These are phyloP conservation scores for Notospermus geniculatus DNA, from an alignment of 1,140 invertebrate genomes.

Conservation along the genomic window DNA sequence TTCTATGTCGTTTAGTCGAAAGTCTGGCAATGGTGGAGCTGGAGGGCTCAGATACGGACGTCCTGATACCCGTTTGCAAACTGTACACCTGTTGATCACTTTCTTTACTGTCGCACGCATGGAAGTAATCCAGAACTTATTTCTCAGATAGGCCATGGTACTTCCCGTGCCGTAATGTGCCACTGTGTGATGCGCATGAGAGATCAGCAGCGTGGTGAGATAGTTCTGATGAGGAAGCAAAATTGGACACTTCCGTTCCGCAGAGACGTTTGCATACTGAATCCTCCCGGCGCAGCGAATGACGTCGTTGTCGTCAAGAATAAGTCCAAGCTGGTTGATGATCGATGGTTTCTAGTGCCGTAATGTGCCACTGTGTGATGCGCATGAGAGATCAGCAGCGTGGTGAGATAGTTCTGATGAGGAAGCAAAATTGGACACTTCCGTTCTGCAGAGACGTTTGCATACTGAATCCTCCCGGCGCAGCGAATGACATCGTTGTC, in stretches of 20 bases:
- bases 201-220: background rate
- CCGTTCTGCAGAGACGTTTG: background rate
- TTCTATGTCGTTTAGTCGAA: background rate
- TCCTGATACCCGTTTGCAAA: background rate
- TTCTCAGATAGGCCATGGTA: background rate
- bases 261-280: background rate
- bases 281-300: conserved; percentile 5
- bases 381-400: background rate
- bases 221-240: background rate
- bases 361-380: background rate
- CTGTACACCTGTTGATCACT: background rate
- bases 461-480: background rate
- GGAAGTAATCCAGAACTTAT: background rate
- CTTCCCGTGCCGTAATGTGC: background rate
- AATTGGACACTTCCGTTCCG: background rate
- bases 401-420: background rate
- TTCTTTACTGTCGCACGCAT: conserved; percentile 5
- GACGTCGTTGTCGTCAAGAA: background rate
- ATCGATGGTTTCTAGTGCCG: background rate
- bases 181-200: background rate
- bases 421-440: background rate
- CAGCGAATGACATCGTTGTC: background rate
- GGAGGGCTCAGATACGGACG: background rate
- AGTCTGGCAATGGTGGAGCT: conserved; percentile 2
- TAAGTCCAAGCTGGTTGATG: background rate